phyloP scores from a whole-genome alignment of 37 sponge, comb jelly and placozoan species.

The Mnemiopsis leidyi region DNA sequence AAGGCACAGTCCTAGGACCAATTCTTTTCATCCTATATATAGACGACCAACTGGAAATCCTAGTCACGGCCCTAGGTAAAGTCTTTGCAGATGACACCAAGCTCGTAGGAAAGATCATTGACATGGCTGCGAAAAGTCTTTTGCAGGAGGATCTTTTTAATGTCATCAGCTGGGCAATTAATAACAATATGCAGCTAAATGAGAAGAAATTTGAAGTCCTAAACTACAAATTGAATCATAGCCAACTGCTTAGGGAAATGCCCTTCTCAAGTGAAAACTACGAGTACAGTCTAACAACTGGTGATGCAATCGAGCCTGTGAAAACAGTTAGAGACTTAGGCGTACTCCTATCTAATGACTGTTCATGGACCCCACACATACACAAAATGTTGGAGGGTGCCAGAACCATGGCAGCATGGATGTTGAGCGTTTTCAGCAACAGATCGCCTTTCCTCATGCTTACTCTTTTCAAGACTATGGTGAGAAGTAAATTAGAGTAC shows the following conservation, averaged over 20 bases:
- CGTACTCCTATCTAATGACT: neutral
- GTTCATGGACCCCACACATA: slow-evolving; percentile 15
- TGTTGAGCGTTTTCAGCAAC: neutral
- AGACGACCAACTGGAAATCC: neutral
- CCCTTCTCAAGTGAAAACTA: neutral
- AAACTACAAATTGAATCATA: neutral
- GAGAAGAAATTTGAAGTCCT: neutral
- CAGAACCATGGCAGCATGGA: neutral
- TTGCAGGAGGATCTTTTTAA: neutral
- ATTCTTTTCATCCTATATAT: neutral
- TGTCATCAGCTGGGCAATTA: neutral
- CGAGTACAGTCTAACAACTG: neutral
- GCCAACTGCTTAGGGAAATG: neutral
- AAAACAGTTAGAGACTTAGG: neutral
- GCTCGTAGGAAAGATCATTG: neutral
- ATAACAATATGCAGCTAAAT: slow-evolving; percentile 3
- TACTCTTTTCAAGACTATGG: slow-evolving; percentile 16
- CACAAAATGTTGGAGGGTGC: neutral
- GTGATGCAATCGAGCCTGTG: neutral
- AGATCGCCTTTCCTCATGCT: neutral
- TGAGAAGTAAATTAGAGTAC: neutral
- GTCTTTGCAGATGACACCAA: neutral
- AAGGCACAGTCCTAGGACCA: too few species aligned
- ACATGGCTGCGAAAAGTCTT: neutral
- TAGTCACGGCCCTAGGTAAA: neutral